phyloP scores from a whole-genome alignment of 30 jellyfish, hydroid and myxozoan species.

The Aurelia aurita region DNA sequence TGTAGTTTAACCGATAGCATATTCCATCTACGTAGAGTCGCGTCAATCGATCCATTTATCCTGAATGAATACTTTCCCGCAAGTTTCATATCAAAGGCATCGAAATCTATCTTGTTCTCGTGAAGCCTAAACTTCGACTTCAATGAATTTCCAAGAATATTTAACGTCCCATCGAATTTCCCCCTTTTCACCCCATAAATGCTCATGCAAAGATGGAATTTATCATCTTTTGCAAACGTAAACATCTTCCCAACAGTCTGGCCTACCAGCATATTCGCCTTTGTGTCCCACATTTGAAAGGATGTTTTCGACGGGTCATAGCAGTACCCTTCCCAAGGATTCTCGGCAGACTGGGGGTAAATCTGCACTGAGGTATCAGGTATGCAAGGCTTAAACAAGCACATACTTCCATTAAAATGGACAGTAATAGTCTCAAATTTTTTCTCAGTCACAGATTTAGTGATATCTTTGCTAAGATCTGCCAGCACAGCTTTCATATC shows the following conservation, averaged over 20 bases:
- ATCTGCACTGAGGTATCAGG: conserved; percentile 29
- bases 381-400: conserved; percentile 87
- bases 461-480: conserved; percentile 48
- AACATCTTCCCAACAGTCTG: conserved; percentile 70
- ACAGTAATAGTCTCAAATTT: conserved; percentile 54
- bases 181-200: conserved; percentile 79
- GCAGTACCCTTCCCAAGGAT: conserved; percentile 78
- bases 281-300: conserved; percentile 89
- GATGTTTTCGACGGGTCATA: conserved; percentile 77
- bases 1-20: conserved; percentile 45
- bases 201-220: conserved; percentile 60
- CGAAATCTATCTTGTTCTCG: conserved; percentile 14
- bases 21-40: conserved; percentile 72
- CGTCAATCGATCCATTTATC: conserved; percentile 69
- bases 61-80: conserved; percentile 71
- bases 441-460: conserved; percentile 12
- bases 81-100: conserved; percentile 19
- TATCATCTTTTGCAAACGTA: conserved; percentile 47
- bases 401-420: conserved; percentile 76
- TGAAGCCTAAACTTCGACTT: conserved; percentile 23
- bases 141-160: conserved; percentile 49
- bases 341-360: conserved; percentile 63
- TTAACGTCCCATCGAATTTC: conserved; percentile 38
- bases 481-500: conserved; percentile 39
- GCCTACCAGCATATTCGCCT: conserved; percentile 21